phyloP scores from a whole-genome alignment of 2,888 invertebrate genomes.

The Malthinus flaveolus region DNA sequence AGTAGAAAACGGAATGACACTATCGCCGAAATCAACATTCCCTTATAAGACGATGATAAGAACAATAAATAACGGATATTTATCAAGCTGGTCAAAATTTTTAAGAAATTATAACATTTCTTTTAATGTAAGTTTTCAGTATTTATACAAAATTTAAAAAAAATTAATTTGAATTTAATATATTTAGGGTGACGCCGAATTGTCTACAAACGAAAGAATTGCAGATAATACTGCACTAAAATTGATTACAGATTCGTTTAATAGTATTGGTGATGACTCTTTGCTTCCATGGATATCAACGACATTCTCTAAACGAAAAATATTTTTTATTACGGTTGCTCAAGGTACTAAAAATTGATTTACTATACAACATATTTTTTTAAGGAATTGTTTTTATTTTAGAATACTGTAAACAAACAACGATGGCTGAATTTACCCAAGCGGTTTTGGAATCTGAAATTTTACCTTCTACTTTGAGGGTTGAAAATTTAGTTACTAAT shows the following conservation, averaged over 20 bases:
- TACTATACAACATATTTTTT: not conserved
- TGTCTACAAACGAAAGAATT: constrained; percentile 35
- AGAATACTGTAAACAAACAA: constrained; percentile 40
- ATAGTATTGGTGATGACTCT: constrained; percentile 18
- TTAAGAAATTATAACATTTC: constrained; percentile 22
- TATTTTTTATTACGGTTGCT: constrained; percentile 39
- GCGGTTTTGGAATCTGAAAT: constrained; percentile 36
- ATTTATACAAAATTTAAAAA: not conserved
- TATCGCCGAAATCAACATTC: constrained; percentile 15
- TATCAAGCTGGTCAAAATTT: constrained; percentile 18
- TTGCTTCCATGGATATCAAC: constrained; percentile 37
- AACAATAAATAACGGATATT: constrained; percentile 18
- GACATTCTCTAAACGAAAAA: constrained; percentile 34
- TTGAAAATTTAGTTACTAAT: constrained; percentile 39
- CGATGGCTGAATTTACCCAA: constrained; percentile 36
- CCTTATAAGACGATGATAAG: constrained; percentile 27
- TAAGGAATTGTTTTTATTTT: constrained; percentile 4
- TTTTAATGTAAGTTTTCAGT: constrained; percentile 26
- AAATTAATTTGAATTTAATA: not conserved
- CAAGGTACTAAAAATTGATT: constrained; percentile 36
- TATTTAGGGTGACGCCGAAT: constrained; percentile 27
- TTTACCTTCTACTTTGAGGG: constrained; percentile 37
- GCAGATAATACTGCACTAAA: constrained; percentile 40
- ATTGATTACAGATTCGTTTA: constrained; percentile 31
- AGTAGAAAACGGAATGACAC: constrained; percentile 31